Percentiles rank a stretch among this genome's conserved stretches.
phyloP scores from a whole-genome alignment of 1,140 invertebrate species.

The Gerris buenoi region DNA sequence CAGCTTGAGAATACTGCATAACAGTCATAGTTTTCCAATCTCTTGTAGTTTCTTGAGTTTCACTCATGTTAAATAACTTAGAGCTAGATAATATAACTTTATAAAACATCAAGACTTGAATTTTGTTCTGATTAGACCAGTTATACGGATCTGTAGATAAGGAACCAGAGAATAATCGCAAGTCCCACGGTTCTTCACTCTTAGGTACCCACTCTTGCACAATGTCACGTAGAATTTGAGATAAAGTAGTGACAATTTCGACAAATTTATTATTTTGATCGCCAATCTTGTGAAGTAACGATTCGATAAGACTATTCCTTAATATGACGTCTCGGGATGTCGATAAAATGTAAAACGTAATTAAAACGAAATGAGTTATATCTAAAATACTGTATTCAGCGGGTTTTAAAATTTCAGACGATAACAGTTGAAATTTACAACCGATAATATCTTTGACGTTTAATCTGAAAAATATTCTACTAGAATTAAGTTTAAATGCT shows the following conservation, averaged over 20 bases:
- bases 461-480: neutral
- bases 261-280: neutral
- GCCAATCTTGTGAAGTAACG: neutral
- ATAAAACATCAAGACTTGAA: slow-evolving; percentile 15
- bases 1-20: slow-evolving; percentile 27
- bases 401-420: neutral
- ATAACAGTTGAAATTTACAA: neutral
- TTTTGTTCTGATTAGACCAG: slow-evolving; percentile 15
- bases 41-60: slow-evolving; percentile 9
- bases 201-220: neutral
- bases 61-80: neutral
- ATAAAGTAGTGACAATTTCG: neutral
- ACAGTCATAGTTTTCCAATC: slow-evolving; percentile 22
- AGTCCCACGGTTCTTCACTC: slow-evolving; percentile 15
- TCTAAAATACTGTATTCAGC: slow-evolving; percentile 9
- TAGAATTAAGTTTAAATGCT: neutral
- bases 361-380: slow-evolving; percentile 10
- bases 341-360: slow-evolving; percentile 12
- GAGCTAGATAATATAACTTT: slow-evolving; percentile 1
- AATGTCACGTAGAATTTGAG: neutral
- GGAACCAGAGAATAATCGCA: slow-evolving; percentile 7
- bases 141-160: neutral
- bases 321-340: slow-evolving; percentile 6
- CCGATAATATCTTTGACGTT: slow-evolving; percentile 5
- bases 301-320: slow-evolving; percentile 8